Evolutionary conservation across 2,113 vertebrate species (phyloP), one percentile per base, ranked within the genome.

Genomic region (Gopherus evgoodei): DNA sequence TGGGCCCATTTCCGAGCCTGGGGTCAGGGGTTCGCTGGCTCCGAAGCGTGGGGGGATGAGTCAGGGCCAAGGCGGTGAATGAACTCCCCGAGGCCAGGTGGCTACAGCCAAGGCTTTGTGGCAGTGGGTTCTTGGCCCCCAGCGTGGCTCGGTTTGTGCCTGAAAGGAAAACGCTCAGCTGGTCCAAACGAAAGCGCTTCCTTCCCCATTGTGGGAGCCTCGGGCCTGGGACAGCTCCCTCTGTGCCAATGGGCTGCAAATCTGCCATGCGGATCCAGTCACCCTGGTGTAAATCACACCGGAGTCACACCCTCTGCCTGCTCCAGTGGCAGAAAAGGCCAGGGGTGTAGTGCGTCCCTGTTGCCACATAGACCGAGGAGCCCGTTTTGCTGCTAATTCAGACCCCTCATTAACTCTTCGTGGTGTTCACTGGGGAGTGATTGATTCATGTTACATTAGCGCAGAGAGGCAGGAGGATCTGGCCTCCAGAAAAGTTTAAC

Each of bases 21-120:
- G 44, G 88, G 62, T 24, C 27, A 19, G n/a, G 31, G 10, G 3
- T 49, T 4, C 29, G 11, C 21, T 49, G 90, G 65, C n/a, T 72
- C 69, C 8, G 22, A 16, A 13, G 85, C 29, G 13, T 9, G 19
- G 83, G 17, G 52, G 25, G 16, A 8, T 3, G 65, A 95, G 84
- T 84, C 95, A 93, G 72, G 91, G 86, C 93, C 52, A 8, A 84
- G 94, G 90, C 86, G 91, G 69, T 3, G 83, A 87, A 56, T 56
- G 87, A 84, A 19, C 11, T 19, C 10, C 24, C 47, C 44, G 6
- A 5, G 38, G 83, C 29, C 59, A 9, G 16, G 38, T 2, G 54
- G 53, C 21, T 1, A 2, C 19, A 54, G 78, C 49, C 13, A 72
- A 27, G 8, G 3, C 38, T 3, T 83, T 54, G 85, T 35, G 8